Evolutionary conservation across 1,140 invertebrate species (phyloP).

Genomic region (Pachypeltis micranthus): DNA sequence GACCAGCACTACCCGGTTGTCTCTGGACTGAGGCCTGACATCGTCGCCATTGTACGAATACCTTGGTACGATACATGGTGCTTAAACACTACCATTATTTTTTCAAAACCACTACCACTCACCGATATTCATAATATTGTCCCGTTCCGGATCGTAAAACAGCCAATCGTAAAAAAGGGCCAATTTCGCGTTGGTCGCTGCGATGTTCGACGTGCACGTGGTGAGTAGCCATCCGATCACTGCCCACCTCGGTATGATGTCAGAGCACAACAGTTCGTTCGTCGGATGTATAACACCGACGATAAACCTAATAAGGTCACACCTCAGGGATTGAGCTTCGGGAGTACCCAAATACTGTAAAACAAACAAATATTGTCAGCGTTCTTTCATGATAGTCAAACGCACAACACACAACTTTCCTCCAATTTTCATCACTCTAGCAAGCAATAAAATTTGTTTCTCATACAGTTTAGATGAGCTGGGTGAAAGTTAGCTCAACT

Average conservation of each 20-base stretch:
- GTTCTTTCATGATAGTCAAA: too few species aligned
- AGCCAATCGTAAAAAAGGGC: constrained; percentile 97
- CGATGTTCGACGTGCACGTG: constrained; percentile 87
- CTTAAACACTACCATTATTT: too few species aligned
- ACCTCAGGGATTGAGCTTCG: constrained; percentile 86
- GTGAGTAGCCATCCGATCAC: constrained; percentile 96
- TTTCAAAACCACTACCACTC: too few species aligned
- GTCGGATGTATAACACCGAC: constrained; percentile 96
- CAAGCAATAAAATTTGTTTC: too few species aligned
- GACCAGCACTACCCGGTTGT: too few species aligned
- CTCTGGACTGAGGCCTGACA: too few species aligned
- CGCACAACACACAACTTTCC: too few species aligned
- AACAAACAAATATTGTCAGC: constrained; percentile 9
- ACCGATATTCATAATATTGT: constrained; percentile 97
- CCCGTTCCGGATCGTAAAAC: constrained; percentile 87
- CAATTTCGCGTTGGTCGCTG: constrained; percentile 88
- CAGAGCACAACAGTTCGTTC: constrained; percentile 93
- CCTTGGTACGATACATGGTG: too few species aligned
- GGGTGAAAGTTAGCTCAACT: too few species aligned
- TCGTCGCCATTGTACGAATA: too few species aligned
- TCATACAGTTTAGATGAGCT: too few species aligned
- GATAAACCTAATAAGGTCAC: constrained; percentile 94
- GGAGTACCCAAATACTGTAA: constrained; percentile 88
- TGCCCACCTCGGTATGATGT: constrained; percentile 96
- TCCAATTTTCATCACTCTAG: too few species aligned